Percentiles rank a stretch among this genome's conserved stretches.
phyloP scores from a whole-genome alignment of 2,113 vertebrate genomes.

The Albula goreensis region DNA sequence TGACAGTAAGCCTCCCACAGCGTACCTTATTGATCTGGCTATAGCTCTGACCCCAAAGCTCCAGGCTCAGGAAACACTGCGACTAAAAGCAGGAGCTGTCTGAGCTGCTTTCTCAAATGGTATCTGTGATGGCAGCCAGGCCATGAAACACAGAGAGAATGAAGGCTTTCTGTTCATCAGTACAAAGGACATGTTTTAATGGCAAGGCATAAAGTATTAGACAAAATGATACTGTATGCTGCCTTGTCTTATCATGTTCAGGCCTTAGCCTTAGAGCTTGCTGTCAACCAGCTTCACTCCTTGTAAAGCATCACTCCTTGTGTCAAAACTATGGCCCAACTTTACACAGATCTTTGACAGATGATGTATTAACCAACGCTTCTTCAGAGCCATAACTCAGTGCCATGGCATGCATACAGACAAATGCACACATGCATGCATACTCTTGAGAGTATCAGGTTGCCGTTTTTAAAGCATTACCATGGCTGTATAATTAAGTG shows the following conservation, averaged over 20 bases:
- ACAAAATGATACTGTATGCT: background rate
- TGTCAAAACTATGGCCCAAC: background rate
- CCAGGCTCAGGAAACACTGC: background rate
- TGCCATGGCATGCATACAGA: background rate
- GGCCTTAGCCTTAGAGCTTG: background rate
- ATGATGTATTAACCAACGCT: background rate
- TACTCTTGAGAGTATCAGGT: background rate
- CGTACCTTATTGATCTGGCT: slow-evolving; percentile 34
- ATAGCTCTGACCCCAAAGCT: background rate
- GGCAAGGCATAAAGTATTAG: background rate
- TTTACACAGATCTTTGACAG: background rate
- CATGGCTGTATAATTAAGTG: background rate
- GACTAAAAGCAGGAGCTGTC: background rate
- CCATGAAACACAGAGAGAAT: background rate
- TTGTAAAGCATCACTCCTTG: too few relatives aligned
- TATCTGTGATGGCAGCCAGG: background rate
- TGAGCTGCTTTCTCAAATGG: background rate
- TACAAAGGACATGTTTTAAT: background rate
- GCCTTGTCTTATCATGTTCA: background rate
- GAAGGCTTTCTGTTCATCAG: background rate
- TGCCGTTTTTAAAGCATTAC: background rate
- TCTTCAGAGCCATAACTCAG: background rate
- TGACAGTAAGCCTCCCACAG: slow-evolving; percentile 33
- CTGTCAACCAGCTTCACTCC: background rate
- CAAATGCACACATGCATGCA: background rate